These are phyloP conservation scores for Drosophila nikananu DNA, from an alignment of 1,140 invertebrate species.

Conservation along the genomic window DNA sequence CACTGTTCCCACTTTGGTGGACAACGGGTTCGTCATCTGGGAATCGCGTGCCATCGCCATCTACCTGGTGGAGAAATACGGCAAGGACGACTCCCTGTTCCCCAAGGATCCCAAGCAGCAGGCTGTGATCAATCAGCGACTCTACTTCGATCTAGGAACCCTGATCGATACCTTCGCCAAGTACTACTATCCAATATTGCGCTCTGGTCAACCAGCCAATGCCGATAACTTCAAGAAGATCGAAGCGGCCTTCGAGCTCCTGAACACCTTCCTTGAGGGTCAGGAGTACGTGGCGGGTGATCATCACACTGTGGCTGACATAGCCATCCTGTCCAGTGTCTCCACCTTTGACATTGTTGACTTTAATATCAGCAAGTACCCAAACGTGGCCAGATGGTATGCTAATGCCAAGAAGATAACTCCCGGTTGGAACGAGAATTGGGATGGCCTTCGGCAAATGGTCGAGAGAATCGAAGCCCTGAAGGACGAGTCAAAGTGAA, in stretches of 20 bases:
- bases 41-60: conserved; percentile 73
- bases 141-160: conserved; percentile 87
- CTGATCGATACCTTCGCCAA: conserved; percentile 80
- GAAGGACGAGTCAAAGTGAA: conserved; percentile 1
- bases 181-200: conserved; percentile 89
- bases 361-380: conserved; percentile 88
- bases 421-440: conserved; percentile 91
- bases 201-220: conserved; percentile 86
- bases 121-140: conserved; percentile 45
- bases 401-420: conserved; percentile 88
- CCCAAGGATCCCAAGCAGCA: conserved; percentile 85
- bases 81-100: conserved; percentile 86
- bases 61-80: conserved; percentile 70
- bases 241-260: conserved; percentile 87
- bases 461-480: conserved; percentile 2
- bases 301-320: conserved; percentile 90
- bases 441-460: conserved; percentile 83
- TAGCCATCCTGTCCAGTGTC: conserved; percentile 87
- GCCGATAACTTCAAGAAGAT: conserved; percentile 88
- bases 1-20: conserved; percentile 69
- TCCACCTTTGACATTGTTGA: conserved; percentile 88
- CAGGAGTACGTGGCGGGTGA: conserved; percentile 89
- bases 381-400: conserved; percentile 90
- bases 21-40: conserved; percentile 62
- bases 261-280: conserved; percentile 89